These are phyloP conservation scores for Anarsia innoxiella DNA, from an alignment of 2,888 invertebrate genomes.

Conservation along the genomic window DNA sequence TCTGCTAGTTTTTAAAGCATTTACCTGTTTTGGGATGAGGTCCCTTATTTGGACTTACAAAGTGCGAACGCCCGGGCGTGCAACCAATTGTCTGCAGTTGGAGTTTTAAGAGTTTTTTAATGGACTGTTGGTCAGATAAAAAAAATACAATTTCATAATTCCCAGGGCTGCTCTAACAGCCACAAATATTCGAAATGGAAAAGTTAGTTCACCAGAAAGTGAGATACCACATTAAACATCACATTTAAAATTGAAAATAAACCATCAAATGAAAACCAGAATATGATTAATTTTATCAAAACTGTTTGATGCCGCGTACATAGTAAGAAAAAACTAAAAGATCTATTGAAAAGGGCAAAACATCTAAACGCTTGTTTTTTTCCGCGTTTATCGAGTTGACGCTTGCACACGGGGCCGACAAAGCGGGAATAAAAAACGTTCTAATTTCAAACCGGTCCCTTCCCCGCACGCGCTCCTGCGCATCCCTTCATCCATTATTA, in stretches of 20 bases:
- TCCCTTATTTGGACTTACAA: slow-evolving; percentile 27
- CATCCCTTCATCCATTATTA: slow-evolving; percentile 72
- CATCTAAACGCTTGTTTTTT: slow-evolving; percentile 72
- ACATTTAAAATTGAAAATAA: too few species aligned
- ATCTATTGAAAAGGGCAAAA: slow-evolving; percentile 49
- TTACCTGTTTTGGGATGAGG: slow-evolving; percentile 46
- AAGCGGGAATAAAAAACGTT: slow-evolving; percentile 67
- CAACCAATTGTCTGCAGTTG: slow-evolving; percentile 6
- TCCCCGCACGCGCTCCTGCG: slow-evolving; percentile 68
- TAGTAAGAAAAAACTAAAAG: slow-evolving; percentile 52
- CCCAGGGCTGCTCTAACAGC: too few species aligned
- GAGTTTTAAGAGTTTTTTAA: too few species aligned
- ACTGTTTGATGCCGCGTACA: too few species aligned
- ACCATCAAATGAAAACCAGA: too few species aligned
- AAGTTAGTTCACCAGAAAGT: too few species aligned
- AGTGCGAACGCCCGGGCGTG: slow-evolving; percentile 6
- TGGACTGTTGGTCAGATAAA: too few species aligned
- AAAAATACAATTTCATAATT: too few species aligned
- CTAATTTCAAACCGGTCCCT: slow-evolving; percentile 74
- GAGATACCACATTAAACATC: too few species aligned
- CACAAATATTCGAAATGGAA: too few species aligned
- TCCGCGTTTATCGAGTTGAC: slow-evolving; percentile 74
- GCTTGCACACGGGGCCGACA: slow-evolving; percentile 71
- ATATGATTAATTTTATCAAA: too few species aligned
- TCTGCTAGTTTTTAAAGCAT: slow-evolving; percentile 46